Base-by-base conservation (phyloP, 92 coral and sea anemone genomes). In the Epizoanthus fatuus region DNA sequence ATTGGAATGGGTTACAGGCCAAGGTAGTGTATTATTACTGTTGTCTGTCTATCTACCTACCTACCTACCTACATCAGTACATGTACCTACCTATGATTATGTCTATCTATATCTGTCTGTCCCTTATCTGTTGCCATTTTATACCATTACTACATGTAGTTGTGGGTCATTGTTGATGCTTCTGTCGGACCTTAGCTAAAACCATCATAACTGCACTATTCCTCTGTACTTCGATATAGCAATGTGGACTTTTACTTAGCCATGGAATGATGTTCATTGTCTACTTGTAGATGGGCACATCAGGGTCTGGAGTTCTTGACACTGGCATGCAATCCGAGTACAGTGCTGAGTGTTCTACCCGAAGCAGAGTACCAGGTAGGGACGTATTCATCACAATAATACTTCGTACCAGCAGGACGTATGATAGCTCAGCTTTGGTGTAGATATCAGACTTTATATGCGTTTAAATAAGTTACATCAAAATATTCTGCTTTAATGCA, bases 241-340 rank as follows among this genome's bases (percentile, higher is more conserved):
- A 49, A 49, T 49, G 53, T 49, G 49, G 7, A 20, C 29, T 82
- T n/a, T 63, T 37, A 79, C 44, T 74, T 9, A 6, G 10, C 10
- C 15, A 40, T 56, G 56, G 10, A 83, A 70, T 72, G 3, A 17
- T 53, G 5, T 42, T 12, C 22, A 49, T 17, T 25, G 10, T 54
- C 80, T 52, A 39, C 68, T 22, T 74, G 35, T 72, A 96, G 98
- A 82, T 94, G 99, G 99, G 99, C 96, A 29, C 91, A 85, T 40
- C 99, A 96, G 71, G 99, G 99, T 4, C 80, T 96, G 47, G 98
- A 96, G 84, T 96, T 96, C 80, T 86, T 96, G 42, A 94, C 98
- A 9, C 90, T 94, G 52, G 99, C 99, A 9, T 94, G 98, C 74
- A 91, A 94, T 69, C 94, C 95, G 15, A 91, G 89, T 82, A 89